Base-by-base conservation (phyloP, 2,113 vertebrate genomes). In the Aspiorhynchus laticeps region DNA sequence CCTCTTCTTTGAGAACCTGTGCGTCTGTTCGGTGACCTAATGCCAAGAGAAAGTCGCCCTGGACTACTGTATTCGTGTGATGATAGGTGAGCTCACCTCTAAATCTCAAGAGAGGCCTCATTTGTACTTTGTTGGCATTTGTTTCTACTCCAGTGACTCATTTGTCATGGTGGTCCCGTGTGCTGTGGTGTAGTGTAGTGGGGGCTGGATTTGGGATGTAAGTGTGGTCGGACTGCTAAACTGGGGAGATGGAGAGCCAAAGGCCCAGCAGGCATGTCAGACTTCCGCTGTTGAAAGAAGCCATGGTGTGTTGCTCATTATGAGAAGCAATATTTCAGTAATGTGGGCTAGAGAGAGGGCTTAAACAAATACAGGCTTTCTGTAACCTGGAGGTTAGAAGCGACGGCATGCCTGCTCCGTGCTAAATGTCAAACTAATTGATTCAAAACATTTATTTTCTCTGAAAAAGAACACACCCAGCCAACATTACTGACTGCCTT, bases 91-190 rank as follows among this genome's bases (percentile, higher is more conserved):
- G 7, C 38, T 85, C 91, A 80, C 48, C 83, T 67, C 53, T 26
- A 69, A 76, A 76, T 74, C 87, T 80, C 53, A n/a, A n/a, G 75
- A 86, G 14, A 78, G 89, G 90, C 88, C 21, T 48, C 93, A 93
- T 95, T 94, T 93, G 93, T 91, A 56, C 17, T 46, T 83, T 71
- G 80, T 74, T 69, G 71, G 73, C 36, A 31, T 73, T 53, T 46
- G 56, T 82, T 75, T 76, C 80, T 74, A 26, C n/a, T 53, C 19
- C 43, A 48, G 69, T 33, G 65, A 86, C 88, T 88, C 51, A 67
- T 96, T 94, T 94, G 93, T 95, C 94, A 94, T 93, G 6, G 63
- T 91, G 94, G 94, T 94, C 94, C 93, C 93, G 93, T 93, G 92
- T 95, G 92, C 92, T 91, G 91, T 92, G 31, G 67, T 83, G 33